phyloP scores from a whole-genome alignment of 2,113 vertebrate genomes.

The Lepus americanus region DNA sequence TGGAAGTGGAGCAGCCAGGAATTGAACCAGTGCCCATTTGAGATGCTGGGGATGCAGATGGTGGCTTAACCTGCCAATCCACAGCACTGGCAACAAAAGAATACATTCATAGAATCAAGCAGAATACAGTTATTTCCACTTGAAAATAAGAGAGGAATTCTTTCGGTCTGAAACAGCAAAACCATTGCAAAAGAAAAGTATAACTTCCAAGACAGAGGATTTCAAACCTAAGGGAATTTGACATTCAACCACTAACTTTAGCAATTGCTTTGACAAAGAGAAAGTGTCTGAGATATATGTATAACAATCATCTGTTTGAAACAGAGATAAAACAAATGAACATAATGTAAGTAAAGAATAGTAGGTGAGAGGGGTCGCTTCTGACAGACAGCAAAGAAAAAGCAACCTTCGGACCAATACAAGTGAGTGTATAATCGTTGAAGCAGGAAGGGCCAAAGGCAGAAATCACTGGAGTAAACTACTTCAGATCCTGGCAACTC shows the following conservation, averaged over 20 bases:
- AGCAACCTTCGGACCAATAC: background rate
- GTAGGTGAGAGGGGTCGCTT: background rate
- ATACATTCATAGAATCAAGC: background rate
- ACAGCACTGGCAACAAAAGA: background rate
- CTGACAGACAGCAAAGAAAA: background rate
- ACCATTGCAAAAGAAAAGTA: background rate
- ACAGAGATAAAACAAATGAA: background rate
- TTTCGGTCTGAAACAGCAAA: background rate
- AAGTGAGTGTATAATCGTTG: background rate
- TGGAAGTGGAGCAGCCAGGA: too few relatives aligned
- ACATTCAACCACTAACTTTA: background rate
- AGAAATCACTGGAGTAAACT: background rate
- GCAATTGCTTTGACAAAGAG: background rate
- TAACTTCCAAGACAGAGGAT: background rate
- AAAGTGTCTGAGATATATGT: too few relatives aligned
- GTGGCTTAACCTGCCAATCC: too few relatives aligned
- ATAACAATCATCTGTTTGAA: background rate
- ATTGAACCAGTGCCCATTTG: too few relatives aligned
- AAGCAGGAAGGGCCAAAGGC: background rate
- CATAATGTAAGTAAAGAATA: background rate
- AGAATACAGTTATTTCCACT: background rate
- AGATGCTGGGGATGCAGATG: too few relatives aligned
- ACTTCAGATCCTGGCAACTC: background rate
- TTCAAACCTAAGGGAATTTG: background rate
- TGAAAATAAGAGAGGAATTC: background rate